Conservation (phyloP, 2,113 vertebrate species). For the Syngnathoides biaculeatus region DNA sequence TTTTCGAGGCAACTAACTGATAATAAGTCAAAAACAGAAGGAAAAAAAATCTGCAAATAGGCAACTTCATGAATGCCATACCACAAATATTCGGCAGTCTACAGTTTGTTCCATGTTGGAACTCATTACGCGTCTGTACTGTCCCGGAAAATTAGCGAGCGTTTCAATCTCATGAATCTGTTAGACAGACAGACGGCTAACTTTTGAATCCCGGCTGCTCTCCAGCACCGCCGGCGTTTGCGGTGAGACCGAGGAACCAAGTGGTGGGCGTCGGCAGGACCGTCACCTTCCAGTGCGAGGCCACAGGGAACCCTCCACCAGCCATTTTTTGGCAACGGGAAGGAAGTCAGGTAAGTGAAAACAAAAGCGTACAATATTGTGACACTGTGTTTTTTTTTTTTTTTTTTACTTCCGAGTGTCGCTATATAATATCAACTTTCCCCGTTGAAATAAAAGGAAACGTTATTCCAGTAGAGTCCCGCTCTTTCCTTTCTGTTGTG, state of each 20-base stretch:
- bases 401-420: not conserved
- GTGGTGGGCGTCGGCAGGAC: constrained; percentile 92
- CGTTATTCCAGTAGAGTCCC: too few relatives aligned
- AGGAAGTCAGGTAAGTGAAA: constrained; percentile 87
- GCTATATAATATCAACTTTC: not conserved
- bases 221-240: constrained; percentile 92
- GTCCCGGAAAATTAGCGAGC: not conserved
- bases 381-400: too few relatives aligned
- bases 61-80: too few relatives aligned
- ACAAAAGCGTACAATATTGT: not conserved
- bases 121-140: not conserved
- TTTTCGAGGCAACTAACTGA: too few relatives aligned
- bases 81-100: too few relatives aligned
- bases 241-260: constrained; percentile 92
- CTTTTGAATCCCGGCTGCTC: constrained; percentile 17
- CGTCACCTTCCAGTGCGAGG: constrained; percentile 96
- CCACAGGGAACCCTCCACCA: constrained; percentile 95
- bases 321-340: constrained; percentile 98
- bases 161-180: not conserved
- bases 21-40: too few relatives aligned
- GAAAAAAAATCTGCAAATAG: too few relatives aligned
- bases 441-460: not conserved
- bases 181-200: constrained; percentile 32
- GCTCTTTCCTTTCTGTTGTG: too few relatives aligned
- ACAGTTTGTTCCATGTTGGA: not conserved